Conservation (phyloP, 2,113 vertebrate genomes). For the Calyptommatus sinebrachiatus region DNA sequence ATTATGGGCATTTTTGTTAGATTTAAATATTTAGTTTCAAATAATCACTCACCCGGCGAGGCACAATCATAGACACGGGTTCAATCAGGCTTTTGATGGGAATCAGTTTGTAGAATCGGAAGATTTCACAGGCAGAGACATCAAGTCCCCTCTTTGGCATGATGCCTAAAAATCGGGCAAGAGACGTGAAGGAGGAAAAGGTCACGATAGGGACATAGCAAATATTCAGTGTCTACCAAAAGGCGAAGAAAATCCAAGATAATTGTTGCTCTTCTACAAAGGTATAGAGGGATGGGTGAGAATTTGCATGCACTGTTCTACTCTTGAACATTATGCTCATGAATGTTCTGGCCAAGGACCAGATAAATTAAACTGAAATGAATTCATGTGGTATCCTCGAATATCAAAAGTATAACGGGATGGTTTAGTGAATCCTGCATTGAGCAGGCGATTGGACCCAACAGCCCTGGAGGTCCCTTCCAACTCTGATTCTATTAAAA, state of each 20-base stretch:
- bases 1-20: slow-evolving; percentile 2
- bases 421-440: too few species aligned
- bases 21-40: background rate
- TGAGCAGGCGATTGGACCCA: too few species aligned
- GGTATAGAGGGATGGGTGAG: background rate
- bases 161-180: slow-evolving; percentile 67
- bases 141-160: slow-evolving; percentile 95
- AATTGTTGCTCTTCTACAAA: background rate
- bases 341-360: too few species aligned
- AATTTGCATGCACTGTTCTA: background rate
- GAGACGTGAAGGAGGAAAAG: slow-evolving; percentile 2
- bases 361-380: too few species aligned
- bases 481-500: too few species aligned
- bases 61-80: slow-evolving; percentile 92
- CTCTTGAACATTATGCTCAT: background rate
- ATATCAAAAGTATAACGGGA: too few species aligned
- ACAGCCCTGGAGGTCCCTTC: too few species aligned
- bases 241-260: background rate
- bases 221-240: background rate
- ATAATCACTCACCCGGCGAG: slow-evolving; percentile 80
- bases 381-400: too few species aligned
- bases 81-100: slow-evolving; percentile 87
- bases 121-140: slow-evolving; percentile 89
- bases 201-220: fast-evolving
- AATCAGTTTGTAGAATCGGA: slow-evolving; percentile 93